Base-by-base conservation (phyloP, 2,888 invertebrate genomes). In the Agrochola macilenta region DNA sequence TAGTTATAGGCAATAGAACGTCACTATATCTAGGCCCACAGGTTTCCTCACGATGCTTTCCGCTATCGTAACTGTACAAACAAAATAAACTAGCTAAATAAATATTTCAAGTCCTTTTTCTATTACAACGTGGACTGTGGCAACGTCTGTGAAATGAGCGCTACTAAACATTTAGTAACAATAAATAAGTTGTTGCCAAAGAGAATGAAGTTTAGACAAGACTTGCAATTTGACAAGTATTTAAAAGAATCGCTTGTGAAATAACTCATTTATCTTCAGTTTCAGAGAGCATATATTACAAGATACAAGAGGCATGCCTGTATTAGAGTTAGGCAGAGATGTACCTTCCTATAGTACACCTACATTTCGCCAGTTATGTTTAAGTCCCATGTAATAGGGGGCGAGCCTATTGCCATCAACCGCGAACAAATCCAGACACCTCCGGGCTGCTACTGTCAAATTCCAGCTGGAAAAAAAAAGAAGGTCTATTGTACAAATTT, bases 141-240 rank as follows among this genome's bases (percentile, higher is more conserved):
- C 81, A 65, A 78, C 17, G 8, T 17, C 58, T 73, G 74, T 60
- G 78, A 17, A 81, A 81, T 49, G 5, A 46, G 30, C 17, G 14
- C 43, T 8, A 20, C 65, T 26, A 23, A 72, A 65, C 52, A 46
- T 78, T 78, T 74, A 60, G 52, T 26, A 81, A 78, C 30, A 52
- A 58, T 81, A 74, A 74, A 74, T 54, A 58, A 80, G 9, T 58
- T 23, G 8, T 78, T 78, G 43, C 81, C 23, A 30, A 73, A 78
- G 9, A 49, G 9, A 72, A 7, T 8, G 2, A 43, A 65, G 58
- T 35, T 72, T 54, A 60, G 54, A 69, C n/a, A 12, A 26, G 20
- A 77, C 1, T 72, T 35, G 58, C 58, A 65, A 58, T 35, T 14
- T 54, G 26, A 78, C 17, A 73, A 52, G 35, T 65, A 70, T 73